Evolutionary conservation across 2,888 invertebrate genomes (phyloP).

Genomic region (Agrochola litura): DNA sequence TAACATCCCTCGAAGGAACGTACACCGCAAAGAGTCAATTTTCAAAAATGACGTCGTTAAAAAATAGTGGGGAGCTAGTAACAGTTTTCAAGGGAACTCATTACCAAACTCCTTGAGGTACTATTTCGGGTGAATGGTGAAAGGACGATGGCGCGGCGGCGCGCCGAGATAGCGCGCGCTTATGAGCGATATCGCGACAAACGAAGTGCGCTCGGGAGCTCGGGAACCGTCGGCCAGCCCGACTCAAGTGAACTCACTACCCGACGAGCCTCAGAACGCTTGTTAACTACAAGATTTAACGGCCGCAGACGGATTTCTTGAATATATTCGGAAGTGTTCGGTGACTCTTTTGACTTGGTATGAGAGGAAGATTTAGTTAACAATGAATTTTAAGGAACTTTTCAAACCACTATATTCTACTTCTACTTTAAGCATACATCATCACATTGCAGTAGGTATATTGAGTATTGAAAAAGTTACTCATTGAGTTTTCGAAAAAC

Average conservation of each 20-base stretch:
- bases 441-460: neutral
- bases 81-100: conserved; percentile 86
- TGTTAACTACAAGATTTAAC: conserved; percentile 65
- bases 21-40: conserved; percentile 75
- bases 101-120: conserved; percentile 89
- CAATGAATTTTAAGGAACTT: neutral
- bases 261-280: conserved; percentile 48
- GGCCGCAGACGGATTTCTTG: conserved; percentile 48
- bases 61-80: conserved; percentile 82
- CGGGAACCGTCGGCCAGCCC: conserved; percentile 47
- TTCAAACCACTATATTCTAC: neutral
- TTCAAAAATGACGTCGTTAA: conserved; percentile 84
- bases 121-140: conserved; percentile 87
- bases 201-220: conserved; percentile 81
- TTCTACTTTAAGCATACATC: neutral
- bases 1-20: conserved; percentile 39
- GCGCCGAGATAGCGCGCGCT: conserved; percentile 85
- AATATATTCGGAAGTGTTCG: conserved; percentile 51
- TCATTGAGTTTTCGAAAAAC: neutral
- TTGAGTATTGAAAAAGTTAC: neutral
- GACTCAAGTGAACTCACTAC: conserved; percentile 49
- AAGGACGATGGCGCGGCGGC: conserved; percentile 79
- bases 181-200: conserved; percentile 89
- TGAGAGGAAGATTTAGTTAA: conserved; percentile 22
- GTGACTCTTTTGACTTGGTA: conserved; percentile 31